Conservation (phyloP, 2,113 vertebrate species). For the Psittacara wagleri region DNA sequence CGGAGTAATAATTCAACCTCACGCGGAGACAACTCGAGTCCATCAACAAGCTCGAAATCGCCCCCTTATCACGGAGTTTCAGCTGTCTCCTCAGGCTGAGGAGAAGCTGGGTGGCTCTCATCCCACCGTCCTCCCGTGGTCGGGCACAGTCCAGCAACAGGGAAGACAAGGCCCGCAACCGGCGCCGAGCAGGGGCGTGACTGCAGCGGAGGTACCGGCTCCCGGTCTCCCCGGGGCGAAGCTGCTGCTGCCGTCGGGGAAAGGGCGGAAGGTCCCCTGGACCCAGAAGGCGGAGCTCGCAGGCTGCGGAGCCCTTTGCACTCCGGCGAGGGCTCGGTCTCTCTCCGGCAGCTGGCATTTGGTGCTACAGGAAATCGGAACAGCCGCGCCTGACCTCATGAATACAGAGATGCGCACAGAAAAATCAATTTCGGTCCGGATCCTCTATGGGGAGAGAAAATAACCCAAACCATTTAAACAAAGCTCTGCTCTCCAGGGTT, state of each 20-base stretch:
- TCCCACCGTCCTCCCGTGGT: not conserved
- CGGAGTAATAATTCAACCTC: not conserved
- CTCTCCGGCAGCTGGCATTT: not conserved
- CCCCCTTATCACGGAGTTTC: not conserved
- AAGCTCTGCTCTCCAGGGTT: slow-evolving; percentile 50
- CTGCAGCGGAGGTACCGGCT: not conserved
- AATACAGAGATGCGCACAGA: slow-evolving; percentile 24
- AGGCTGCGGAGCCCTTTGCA: not conserved
- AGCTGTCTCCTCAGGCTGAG: not conserved
- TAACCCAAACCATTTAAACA: slow-evolving; percentile 33
- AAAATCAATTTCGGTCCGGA: slow-evolving; percentile 53
- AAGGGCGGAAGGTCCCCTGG: not conserved
- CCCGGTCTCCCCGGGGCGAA: not conserved
- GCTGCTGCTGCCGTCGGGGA: fast-evolving
- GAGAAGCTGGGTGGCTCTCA: not conserved
- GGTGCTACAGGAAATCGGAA: not conserved
- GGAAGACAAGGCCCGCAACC: not conserved
- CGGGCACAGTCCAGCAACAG: not conserved
- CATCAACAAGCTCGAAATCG: not conserved
- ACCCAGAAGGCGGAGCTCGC: not conserved
- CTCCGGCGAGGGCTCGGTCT: not conserved
- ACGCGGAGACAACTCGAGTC: not conserved
- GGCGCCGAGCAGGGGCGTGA: not conserved
- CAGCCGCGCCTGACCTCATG: slow-evolving; percentile 18
- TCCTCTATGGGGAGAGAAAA: slow-evolving; percentile 26